Conservation (phyloP, 1,140 invertebrate species). For the Pachypeltis micranthus region DNA sequence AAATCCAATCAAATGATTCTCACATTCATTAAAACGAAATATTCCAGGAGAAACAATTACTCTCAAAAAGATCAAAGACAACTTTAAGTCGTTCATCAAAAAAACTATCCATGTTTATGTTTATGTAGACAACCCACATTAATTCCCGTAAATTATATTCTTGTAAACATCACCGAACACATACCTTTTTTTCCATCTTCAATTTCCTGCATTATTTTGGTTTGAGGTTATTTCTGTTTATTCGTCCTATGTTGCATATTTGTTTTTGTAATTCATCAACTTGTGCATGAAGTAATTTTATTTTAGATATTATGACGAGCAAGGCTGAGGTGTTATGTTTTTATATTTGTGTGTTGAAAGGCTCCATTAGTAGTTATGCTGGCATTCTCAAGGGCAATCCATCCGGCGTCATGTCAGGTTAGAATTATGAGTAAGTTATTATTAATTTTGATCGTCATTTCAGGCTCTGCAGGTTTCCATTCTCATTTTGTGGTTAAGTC, state of each 20-base stretch:
- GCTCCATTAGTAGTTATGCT: constrained; percentile 58
- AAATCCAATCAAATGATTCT: too few species aligned
- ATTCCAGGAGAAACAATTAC: too few species aligned
- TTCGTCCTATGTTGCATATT: not conserved
- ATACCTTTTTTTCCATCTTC: too few species aligned
- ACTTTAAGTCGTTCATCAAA: too few species aligned
- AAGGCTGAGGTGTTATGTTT: constrained; percentile 25
- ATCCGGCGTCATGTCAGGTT: constrained; percentile 61
- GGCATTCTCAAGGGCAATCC: constrained; percentile 59
- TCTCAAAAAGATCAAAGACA: too few species aligned
- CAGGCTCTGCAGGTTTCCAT: not conserved
- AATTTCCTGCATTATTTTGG: too few species aligned
- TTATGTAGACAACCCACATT: too few species aligned
- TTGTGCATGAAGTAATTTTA: not conserved
- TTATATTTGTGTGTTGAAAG: constrained; percentile 30
- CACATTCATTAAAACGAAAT: too few species aligned
- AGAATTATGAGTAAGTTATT: constrained; percentile 18
- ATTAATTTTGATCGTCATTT: not conserved
- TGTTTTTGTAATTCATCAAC: not conserved
- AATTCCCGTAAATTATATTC: too few species aligned
- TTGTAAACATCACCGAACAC: too few species aligned
- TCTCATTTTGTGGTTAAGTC: not conserved
- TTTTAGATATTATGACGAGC: not conserved
- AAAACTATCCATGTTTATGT: too few species aligned
- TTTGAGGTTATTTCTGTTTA: not conserved